A percentile compares a stretch with the other conserved stretches of the same genome.
Conservation (phyloP, 1,140 invertebrate species). For the Aphis gossypii region DNA sequence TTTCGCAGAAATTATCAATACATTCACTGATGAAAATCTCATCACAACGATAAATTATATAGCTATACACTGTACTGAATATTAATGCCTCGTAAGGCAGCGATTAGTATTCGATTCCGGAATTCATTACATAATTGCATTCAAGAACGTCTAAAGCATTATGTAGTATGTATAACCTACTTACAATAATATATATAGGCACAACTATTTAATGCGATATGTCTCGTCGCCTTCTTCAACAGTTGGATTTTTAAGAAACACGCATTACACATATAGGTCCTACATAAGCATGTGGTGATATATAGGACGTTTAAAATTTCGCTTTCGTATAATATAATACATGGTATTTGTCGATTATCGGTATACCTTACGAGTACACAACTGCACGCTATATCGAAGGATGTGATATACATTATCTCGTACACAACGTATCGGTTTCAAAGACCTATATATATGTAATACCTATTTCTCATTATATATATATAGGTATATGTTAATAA, state of each 20-base stretch:
- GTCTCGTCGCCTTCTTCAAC: background rate
- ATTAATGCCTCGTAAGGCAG: background rate
- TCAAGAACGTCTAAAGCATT: background rate
- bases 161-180: background rate
- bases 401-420: background rate
- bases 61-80: background rate
- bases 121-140: background rate
- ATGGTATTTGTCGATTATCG: background rate
- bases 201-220: background rate
- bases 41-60: background rate
- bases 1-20: background rate
- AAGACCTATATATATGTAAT: background rate
- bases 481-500: background rate
- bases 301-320: conserved; percentile 1
- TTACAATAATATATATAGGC: background rate
- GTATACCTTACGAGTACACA: background rate
- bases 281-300: background rate
- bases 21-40: background rate
- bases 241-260: background rate
- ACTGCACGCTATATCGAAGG: background rate
- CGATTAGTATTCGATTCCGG: background rate
- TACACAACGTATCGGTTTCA: background rate
- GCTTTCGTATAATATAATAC: background rate
- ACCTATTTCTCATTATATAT: background rate
- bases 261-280: background rate